phyloP scores from a whole-genome alignment of 2,113 vertebrate genomes.

The Tiliqua scincoides region DNA sequence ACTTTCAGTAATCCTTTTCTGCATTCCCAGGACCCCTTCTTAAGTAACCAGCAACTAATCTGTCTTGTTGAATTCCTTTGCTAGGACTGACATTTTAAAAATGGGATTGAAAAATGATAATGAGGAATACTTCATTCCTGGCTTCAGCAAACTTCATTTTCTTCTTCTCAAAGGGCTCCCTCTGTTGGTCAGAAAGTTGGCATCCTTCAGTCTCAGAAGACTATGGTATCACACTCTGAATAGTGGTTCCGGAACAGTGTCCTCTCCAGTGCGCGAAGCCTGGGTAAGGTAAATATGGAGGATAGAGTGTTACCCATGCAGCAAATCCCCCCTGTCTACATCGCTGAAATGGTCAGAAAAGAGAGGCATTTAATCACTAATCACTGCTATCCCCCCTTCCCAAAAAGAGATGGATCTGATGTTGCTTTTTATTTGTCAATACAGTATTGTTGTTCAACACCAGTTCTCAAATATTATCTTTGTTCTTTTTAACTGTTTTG shows the following conservation, averaged over 20 bases:
- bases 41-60: background rate
- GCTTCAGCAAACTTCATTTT: background rate
- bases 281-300: no score
- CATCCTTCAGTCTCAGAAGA: no score
- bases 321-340: no score
- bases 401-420: background rate
- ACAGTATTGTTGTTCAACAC: background rate
- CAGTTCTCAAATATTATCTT: background rate
- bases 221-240: no score
- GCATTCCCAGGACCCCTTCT: background rate
- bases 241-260: no score
- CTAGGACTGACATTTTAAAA: background rate
- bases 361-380: background rate
- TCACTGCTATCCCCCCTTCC: no score
- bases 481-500: no score
- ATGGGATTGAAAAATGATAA: background rate
- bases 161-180: slow-evolving; percentile 66
- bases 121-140: background rate
- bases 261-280: no score
- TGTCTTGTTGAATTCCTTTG: background rate
- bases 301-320: no score
- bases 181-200: slow-evolving; percentile 61
- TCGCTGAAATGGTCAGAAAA: background rate
- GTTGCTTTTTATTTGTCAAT: background rate
- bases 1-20: background rate